Evolutionary conservation across 2,797 vertebrate species (phyloP).

Genomic region (Melanotaenia pygmaea): DNA sequence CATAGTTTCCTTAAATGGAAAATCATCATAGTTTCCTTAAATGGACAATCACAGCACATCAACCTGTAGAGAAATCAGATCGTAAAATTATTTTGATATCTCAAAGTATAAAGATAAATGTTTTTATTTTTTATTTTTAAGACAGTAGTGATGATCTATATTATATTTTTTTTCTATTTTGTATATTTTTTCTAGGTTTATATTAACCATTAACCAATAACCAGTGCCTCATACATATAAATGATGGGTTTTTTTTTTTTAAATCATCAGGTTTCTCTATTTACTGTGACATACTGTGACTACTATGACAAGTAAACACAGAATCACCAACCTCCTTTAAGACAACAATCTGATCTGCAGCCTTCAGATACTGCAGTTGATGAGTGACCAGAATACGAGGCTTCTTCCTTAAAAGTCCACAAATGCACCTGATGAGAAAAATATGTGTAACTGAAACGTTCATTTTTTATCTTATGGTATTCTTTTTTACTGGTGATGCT

Average conservation of each 20-base stretch:
- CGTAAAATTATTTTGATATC: too few relatives aligned
- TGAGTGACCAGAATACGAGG: slow-evolving; percentile 93
- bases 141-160: too few relatives aligned
- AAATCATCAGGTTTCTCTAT: background rate
- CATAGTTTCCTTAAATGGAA: too few relatives aligned
- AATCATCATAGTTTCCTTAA: too few relatives aligned
- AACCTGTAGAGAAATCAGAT: too few relatives aligned
- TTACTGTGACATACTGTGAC: too few relatives aligned
- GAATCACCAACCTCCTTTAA: slow-evolving; percentile 89
- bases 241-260: background rate
- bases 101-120: too few relatives aligned
- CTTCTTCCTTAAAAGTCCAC: slow-evolving; percentile 91
- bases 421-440: slow-evolving; percentile 88
- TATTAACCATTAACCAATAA: background rate
- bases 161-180: too few relatives aligned
- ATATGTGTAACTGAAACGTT: background rate
- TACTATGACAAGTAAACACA: slow-evolving; percentile 33
- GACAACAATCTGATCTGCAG: slow-evolving; percentile 91
- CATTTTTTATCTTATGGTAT: background rate
- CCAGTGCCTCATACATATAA: background rate
- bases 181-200: too few relatives aligned
- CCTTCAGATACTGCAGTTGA: slow-evolving; percentile 92
- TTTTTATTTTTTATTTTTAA: too few relatives aligned
- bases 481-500: slow-evolving; percentile 5
- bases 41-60: too few relatives aligned